Evolutionary conservation across 2,888 invertebrate genomes (phyloP), one percentile per base, ranked within the genome.

Genomic region (Nasonia oneida): DNA sequence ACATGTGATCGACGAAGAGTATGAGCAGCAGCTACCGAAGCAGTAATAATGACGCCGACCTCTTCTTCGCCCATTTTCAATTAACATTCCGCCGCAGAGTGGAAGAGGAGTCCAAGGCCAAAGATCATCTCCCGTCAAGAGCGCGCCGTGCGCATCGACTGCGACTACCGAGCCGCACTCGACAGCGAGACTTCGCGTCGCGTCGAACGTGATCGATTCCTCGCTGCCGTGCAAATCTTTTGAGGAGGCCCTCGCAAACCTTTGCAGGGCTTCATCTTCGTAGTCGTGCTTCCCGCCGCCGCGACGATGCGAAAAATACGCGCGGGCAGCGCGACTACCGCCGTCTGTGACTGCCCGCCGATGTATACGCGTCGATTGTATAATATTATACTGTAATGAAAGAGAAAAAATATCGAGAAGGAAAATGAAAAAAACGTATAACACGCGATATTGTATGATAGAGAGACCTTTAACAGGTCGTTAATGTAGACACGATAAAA

Each of bases 1-100:
- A 93, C 90, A 93, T 93, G 92, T 93, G 92, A 93, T 92, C 89
- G 90, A 89, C 18, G 78, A 84, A 42, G 53, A 53, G 70, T 29
- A 78, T 10, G n/a, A 47, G 57, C 61, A 85, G 57, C 53, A 79
- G 37, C 42, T 83, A 42, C 23, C 73, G 73, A 23, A 42, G 23
- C 42, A 73, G 39, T n/a, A 76, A 47, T 33, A 81, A 78, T 53
- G 42, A 82, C 37, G 61, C 37, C 84, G 67, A 81, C 50, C 67
- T 64, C 57, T 81, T 76, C 64, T 83, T 83, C 57, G 71, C 50
- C 67, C 37, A 57, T 70, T 75, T 79, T 76, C 80, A 84, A 84
- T 84, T 70, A 81, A 83, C 84, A 84, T 82, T 87, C 77, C 84
- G 42, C 23, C 75, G 29, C 67, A 23, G 67, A 67, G 67, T 73